phyloP scores from a whole-genome alignment of 2,797 vertebrate genomes.

The Margarornis squamiger region DNA sequence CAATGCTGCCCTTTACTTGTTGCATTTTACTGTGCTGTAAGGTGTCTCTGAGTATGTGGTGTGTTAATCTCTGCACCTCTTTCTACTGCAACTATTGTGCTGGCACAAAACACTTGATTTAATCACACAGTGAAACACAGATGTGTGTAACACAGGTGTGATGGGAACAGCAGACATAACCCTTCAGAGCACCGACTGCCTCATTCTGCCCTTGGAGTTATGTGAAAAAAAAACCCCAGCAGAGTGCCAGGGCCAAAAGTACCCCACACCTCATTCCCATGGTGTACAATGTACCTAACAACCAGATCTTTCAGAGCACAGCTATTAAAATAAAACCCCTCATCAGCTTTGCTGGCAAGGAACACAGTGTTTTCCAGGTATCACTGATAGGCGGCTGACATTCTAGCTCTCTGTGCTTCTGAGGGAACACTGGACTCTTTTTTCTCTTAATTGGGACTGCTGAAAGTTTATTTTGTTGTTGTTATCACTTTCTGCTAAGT shows the following conservation, averaged over 20 bases:
- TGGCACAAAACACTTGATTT: background rate
- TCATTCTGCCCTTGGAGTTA: background rate
- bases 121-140: background rate
- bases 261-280: constrained; percentile 16
- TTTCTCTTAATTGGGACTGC: background rate
- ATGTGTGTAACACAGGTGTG: accelerated
- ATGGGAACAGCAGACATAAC: background rate
- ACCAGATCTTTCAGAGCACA: constrained; percentile 23
- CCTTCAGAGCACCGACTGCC: background rate
- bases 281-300: constrained; percentile 31
- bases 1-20: background rate
- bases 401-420: background rate
- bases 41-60: accelerated
- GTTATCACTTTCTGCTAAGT: constrained; percentile 16
- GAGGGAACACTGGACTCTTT: constrained; percentile 30
- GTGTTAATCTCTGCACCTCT: background rate
- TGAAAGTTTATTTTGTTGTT: constrained; percentile 35
- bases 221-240: background rate
- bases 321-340: background rate
- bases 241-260: background rate
- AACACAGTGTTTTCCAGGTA: background rate
- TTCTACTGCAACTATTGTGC: background rate
- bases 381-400: background rate
- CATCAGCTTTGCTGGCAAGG: background rate
- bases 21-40: background rate